A percentile compares a stretch with the other conserved stretches of the same genome.
Conservation (phyloP, 2,797 vertebrate genomes). For the Craterocephalus amniculus region DNA sequence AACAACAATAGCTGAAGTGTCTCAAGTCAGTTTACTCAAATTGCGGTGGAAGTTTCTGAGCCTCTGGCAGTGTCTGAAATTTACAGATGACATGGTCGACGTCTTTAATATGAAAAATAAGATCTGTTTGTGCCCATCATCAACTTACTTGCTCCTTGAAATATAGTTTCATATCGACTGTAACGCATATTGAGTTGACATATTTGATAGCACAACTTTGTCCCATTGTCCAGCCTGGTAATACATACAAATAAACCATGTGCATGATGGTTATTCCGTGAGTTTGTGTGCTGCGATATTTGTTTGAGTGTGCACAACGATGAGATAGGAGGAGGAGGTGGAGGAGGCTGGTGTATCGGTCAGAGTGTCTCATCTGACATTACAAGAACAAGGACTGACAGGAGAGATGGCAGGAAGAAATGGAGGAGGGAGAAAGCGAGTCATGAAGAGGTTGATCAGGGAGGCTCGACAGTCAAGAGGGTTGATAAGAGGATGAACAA, state of each 20-base stretch:
- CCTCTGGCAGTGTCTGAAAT: slow-evolving; percentile 37
- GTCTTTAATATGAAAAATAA: slow-evolving; percentile 44
- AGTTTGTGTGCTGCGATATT: neutral
- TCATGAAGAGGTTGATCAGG: slow-evolving; percentile 49
- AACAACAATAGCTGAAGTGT: slow-evolving; percentile 50
- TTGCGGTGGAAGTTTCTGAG: slow-evolving; percentile 51
- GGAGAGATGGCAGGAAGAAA: slow-evolving; percentile 37
- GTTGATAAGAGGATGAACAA: slow-evolving; percentile 38
- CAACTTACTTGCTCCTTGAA: slow-evolving; percentile 39
- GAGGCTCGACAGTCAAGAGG: slow-evolving; percentile 31
- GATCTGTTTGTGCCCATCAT: slow-evolving; percentile 43
- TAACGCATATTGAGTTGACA: slow-evolving; percentile 1
- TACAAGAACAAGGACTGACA: slow-evolving; percentile 66
- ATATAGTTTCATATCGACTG: slow-evolving; percentile 49
- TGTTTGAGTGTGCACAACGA: slow-evolving; percentile 3
- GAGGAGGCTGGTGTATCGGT: slow-evolving; percentile 43
- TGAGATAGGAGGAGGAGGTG: slow-evolving; percentile 14
- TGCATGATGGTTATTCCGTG: neutral
- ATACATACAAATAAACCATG: slow-evolving; percentile 8
- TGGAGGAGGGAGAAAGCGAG: slow-evolving; percentile 47
- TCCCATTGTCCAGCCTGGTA: slow-evolving; percentile 11
- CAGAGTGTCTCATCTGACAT: slow-evolving; percentile 49
- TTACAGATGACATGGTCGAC: slow-evolving; percentile 39
- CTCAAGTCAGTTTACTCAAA: slow-evolving; percentile 56
- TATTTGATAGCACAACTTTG: slow-evolving; percentile 21